Base-by-base conservation (phyloP, 1,140 invertebrate species). In the Agrypnia vestita region DNA sequence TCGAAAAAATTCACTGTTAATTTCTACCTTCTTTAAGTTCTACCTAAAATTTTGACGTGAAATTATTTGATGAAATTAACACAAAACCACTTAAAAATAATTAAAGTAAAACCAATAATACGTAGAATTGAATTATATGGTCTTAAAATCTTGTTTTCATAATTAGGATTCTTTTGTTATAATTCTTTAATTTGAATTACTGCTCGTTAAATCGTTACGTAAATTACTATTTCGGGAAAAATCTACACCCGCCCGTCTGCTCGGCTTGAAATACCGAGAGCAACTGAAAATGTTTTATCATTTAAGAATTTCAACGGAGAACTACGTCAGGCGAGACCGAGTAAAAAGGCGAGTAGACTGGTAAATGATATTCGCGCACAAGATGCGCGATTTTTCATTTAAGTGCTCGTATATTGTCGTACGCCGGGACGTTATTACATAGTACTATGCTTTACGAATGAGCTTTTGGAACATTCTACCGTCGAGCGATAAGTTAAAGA, bases 181-280 rank as follows among this genome's bases (percentile, higher is more conserved):
- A 35, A 3, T 35, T 35, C 1, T 15, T 71, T 71, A 46, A 51
- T 71, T 71, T 71, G 67, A 71, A 51, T 49, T 19, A 71, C 44
- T n/a, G 9, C 44, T 15, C 17, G 59, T 61, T 62, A 11, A 64
- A 71, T 6, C 49, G 49, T 71, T 51, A 49, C 44, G 46, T 17
- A 19, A 21, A 71, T 71, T 12, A 13, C 10, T n/a, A n/a, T n/a
- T n/a, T 25, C 9, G 13, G 1, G 10, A 15, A 13, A 51, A 51
- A 51, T 11, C 47, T 7, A 21, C 47, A 13, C 12, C 67, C 15
- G 17, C 1, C 67, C 71, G 71, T 74, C 71, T 17, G 21, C 71
- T 74, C 53, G 49, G 71, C 71, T 74, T 51, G 51, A 43, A 44
- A 56, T 17, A 55, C 71, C 71, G 71, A 74, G 71, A 21, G 51